Conservation (phyloP, 2,113 vertebrate genomes). For the Seriola quinqueradiata region DNA sequence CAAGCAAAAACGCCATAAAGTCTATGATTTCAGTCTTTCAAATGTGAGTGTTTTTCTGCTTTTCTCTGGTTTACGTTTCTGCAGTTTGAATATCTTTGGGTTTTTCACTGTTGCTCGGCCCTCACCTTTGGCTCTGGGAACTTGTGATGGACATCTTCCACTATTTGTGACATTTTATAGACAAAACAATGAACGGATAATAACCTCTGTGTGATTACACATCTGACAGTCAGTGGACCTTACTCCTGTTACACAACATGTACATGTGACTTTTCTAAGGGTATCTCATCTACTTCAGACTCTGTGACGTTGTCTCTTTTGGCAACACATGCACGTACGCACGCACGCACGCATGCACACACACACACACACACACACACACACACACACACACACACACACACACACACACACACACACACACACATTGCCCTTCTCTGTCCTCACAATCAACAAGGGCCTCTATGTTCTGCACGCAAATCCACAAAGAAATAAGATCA, state of each 20-base stretch:
- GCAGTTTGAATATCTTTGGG: too few relatives aligned
- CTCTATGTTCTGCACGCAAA: slow-evolving; percentile 65
- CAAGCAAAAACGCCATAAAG: not conserved
- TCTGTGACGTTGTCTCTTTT: slow-evolving; percentile 31
- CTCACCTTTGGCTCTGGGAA: too few relatives aligned
- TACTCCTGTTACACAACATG: slow-evolving; percentile 28
- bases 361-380: not conserved
- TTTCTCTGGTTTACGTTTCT: too few relatives aligned
- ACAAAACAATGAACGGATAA: not conserved
- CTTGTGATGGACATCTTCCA: not conserved
- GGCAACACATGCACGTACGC: slow-evolving; percentile 31
- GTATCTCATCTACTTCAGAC: slow-evolving; percentile 13
- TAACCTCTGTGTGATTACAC: slow-evolving; percentile 15
- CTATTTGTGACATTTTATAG: not conserved
- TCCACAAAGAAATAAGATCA: slow-evolving; percentile 72
- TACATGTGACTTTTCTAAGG: slow-evolving; percentile 34
- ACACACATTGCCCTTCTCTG: slow-evolving; percentile 1
- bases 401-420: slow-evolving; percentile 1
- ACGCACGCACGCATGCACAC: slow-evolving; percentile 1
- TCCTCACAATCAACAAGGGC: slow-evolving; percentile 35
- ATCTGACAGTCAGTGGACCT: not conserved
- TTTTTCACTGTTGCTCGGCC: too few relatives aligned
- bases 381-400: not conserved
- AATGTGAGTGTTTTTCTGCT: not conserved
- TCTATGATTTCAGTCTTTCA: not conserved